Conservation (phyloP, 2,888 invertebrate genomes). For the Ctena decussata region DNA sequence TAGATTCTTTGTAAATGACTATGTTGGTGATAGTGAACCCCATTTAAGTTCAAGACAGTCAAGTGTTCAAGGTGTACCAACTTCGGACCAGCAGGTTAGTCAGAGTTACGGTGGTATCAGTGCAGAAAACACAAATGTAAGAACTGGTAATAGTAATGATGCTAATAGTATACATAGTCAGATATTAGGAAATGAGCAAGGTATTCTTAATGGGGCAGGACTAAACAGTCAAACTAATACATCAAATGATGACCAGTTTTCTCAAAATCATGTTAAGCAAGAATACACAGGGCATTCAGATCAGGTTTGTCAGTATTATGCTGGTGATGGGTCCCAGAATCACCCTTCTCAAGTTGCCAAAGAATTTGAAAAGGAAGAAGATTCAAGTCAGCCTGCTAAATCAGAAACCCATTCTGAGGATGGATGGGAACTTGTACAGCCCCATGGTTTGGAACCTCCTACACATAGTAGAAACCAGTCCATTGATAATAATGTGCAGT, state of each 20-base stretch:
- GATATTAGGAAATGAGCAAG: not conserved
- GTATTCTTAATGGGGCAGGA: not conserved
- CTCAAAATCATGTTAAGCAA: not conserved
- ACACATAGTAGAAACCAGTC: slow-evolving; percentile 69
- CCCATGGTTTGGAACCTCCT: not conserved
- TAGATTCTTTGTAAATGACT: slow-evolving; percentile 60
- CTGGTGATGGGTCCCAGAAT: not conserved
- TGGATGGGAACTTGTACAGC: slow-evolving; percentile 79
- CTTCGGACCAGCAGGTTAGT: not conserved
- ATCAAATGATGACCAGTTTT: slow-evolving; percentile 3
- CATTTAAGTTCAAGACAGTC: not conserved
- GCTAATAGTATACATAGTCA: not conserved
- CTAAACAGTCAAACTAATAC: slow-evolving; percentile 20
- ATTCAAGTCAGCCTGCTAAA: not conserved
- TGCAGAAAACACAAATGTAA: not conserved
- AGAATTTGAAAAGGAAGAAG: not conserved
- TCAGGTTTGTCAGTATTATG: not conserved
- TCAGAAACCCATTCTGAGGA: slow-evolving; percentile 4
- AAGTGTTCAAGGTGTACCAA: not conserved
- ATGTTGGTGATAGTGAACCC: slow-evolving; percentile 1
- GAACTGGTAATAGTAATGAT: not conserved
- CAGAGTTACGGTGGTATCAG: not conserved
- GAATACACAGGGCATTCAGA: not conserved
- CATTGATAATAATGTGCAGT: slow-evolving; percentile 72
- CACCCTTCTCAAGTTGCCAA: not conserved